Conservation (phyloP, 2,888 invertebrate species). For the Diarsia mendica region DNA sequence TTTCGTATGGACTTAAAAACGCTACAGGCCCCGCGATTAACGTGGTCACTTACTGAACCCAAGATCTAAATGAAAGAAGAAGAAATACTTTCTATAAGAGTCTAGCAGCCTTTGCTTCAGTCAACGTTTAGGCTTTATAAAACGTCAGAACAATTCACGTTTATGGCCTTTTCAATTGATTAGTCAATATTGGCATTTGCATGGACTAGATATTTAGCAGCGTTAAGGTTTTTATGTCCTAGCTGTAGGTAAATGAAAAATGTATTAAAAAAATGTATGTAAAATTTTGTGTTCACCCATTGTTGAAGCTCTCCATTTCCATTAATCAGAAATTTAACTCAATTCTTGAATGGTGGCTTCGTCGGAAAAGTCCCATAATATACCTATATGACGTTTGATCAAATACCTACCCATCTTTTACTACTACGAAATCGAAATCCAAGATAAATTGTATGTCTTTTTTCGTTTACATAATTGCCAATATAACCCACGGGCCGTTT, state of each 20-base stretch:
- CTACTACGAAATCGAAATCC: not conserved
- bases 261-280: no score
- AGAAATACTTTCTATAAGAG: not conserved
- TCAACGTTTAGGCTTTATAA: no score
- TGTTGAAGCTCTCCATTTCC: not conserved
- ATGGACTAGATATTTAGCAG: not conserved
- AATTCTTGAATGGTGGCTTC: not conserved
- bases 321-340: not conserved
- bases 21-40: not conserved
- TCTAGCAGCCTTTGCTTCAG: not conserved
- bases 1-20: not conserved
- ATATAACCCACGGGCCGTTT: not conserved
- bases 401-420: not conserved
- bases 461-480: not conserved
- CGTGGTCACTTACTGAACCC: not conserved
- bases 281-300: no score
- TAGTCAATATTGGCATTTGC: not conserved
- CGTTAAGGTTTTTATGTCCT: not conserved
- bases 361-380: not conserved
- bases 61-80: not conserved
- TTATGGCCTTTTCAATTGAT: not conserved
- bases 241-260: not conserved
- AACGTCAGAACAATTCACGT: not conserved
- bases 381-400: not conserved
- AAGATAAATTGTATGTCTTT: not conserved